Evolutionary conservation across 2,888 invertebrate genomes (phyloP).

Genomic region (Falcaria lacertinaria): DNA sequence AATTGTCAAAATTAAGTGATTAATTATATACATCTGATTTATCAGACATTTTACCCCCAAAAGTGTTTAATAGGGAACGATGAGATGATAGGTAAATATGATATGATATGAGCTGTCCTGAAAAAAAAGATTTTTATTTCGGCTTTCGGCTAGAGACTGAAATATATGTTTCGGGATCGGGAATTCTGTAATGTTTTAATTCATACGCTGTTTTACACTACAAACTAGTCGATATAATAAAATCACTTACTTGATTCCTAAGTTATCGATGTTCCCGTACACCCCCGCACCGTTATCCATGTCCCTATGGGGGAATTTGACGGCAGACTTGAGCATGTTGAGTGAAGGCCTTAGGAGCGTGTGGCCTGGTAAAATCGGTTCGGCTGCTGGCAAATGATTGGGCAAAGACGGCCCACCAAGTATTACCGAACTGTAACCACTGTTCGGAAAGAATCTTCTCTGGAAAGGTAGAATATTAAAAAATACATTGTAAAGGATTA

Average conservation of each 20-base stretch:
- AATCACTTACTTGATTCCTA: constrained; percentile 47
- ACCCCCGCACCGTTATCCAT: constrained; percentile 51
- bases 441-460: constrained; percentile 37
- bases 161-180: no score
- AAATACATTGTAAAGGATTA: neutral
- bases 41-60: no score
- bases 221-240: neutral
- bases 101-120: no score
- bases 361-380: constrained; percentile 60
- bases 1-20: no score
- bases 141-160: no score
- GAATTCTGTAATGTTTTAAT: no score
- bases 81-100: no score
- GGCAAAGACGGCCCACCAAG: constrained; percentile 42
- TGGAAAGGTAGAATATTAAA: constrained; percentile 16
- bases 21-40: no score
- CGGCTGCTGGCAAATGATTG: constrained; percentile 56
- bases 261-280: constrained; percentile 49
- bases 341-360: constrained; percentile 57
- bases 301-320: constrained; percentile 64
- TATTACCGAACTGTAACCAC: constrained; percentile 26
- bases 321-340: constrained; percentile 62
- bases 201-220: no score
- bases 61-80: no score
- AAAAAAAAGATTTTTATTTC: no score